Conservation (phyloP, 2,797 vertebrate species). For the Crenichthys baileyi region DNA sequence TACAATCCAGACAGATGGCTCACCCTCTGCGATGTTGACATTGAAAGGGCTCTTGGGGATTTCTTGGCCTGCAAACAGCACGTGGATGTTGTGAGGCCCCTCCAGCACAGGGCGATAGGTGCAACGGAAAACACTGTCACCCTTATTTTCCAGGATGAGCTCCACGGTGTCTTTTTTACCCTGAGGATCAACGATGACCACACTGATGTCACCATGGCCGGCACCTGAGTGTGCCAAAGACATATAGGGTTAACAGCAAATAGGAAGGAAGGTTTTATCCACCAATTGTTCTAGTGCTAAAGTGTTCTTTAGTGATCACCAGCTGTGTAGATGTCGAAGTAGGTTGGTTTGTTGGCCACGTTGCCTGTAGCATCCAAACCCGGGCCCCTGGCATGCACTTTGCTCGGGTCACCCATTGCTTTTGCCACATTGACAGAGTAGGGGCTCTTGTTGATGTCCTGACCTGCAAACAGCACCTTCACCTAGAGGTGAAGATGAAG, state of each 20-base stretch:
- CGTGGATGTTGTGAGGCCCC: slow-evolving; percentile 87
- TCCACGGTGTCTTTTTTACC: slow-evolving; percentile 93
- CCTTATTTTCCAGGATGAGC: slow-evolving; percentile 93
- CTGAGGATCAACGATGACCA: slow-evolving; percentile 93
- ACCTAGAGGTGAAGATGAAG: slow-evolving; percentile 79
- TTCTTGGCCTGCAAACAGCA: slow-evolving; percentile 89
- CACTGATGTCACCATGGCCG: slow-evolving; percentile 91
- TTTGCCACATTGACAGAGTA: slow-evolving; percentile 91
- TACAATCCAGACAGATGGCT: slow-evolving; percentile 61
- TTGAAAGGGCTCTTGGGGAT: slow-evolving; percentile 92
- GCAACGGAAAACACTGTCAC: slow-evolving; percentile 93
- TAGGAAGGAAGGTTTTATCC: neutral
- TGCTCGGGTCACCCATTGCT: slow-evolving; percentile 89
- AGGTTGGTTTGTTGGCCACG: slow-evolving; percentile 92
- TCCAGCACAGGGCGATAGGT: slow-evolving; percentile 90
- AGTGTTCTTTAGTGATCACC: slow-evolving; percentile 74
- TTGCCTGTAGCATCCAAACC: slow-evolving; percentile 92
- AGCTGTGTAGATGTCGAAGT: slow-evolving; percentile 98
- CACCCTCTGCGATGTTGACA: slow-evolving; percentile 93
- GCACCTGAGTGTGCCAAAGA: slow-evolving; percentile 81
- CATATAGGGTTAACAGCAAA: neutral
- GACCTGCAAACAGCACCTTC: slow-evolving; percentile 95
- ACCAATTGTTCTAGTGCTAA: neutral
- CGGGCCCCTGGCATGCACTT: slow-evolving; percentile 93
- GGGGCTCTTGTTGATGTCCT: slow-evolving; percentile 93